Base-by-base conservation (phyloP, 2,888 invertebrate species). In the Drosophila prostipennis region DNA sequence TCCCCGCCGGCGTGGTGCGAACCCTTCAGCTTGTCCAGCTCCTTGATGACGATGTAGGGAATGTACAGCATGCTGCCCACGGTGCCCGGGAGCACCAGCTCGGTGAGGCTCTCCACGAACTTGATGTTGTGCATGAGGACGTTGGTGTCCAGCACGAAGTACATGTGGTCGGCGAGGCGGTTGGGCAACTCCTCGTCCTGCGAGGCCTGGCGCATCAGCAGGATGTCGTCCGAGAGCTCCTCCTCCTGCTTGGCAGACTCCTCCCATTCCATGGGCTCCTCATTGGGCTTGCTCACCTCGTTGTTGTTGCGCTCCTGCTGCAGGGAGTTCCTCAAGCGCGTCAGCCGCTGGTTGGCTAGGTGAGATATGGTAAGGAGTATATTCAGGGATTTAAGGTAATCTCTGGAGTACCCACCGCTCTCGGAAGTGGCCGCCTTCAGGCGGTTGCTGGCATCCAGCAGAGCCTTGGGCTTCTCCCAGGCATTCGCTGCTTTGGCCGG, bases 21-120 rank as follows among this genome's bases (percentile, higher is more conserved):
- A 2, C 29, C 4, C 46, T 49, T 64, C 5, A 52, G 39, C 43
- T 56, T 43, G 34, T 94, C 93, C 63, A 94, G 76, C 79, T 94
- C 93, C 73, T 92, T 93, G 11, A 93, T 89, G 0, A 94, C 93
- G 74, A 92, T 91, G 90, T 93, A 94, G 0, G 94, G 94, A 46
- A 91, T 72, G 54, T 92, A 91, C 32, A 92, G 89, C 58, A 93
- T 78, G 34, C 91, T 89, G 3, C 88, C 89, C 2, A 52, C 74
- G 3, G 89, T 89, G 72, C 86, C 87, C 40, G 79, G 82, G 42
- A 91, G 57, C 40, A 84, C 75, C 74, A 89, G 72, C 45, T 83
- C 73, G 5, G 83, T 80, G 39, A 93, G 79, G 42, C 91, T 89
- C 51, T 91, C 89, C 8, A 93, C 77, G 73, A 92, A 91, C 0